Evolutionary conservation across 64 coral and sea anemone genomes (phyloP).

Genomic region (Dendronephthya gigantea): DNA sequence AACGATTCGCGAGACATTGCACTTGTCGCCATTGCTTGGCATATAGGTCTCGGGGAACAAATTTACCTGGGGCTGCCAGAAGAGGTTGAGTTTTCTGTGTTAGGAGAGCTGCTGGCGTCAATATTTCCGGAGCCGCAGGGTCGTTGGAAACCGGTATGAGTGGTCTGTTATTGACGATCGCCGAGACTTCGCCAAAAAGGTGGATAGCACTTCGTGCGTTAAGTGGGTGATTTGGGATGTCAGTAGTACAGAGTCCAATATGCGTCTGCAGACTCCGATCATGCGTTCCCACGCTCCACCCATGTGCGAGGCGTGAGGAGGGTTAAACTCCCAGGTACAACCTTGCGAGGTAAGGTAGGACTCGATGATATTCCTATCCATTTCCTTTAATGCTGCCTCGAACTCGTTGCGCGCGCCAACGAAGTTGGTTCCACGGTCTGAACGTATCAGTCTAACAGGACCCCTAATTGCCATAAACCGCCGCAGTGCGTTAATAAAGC

Average conservation of each 20-base stretch:
- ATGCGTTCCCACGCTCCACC: neutral
- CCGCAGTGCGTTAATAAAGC: no score
- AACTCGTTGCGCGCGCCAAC: conserved; percentile 14
- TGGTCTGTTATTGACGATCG: neutral
- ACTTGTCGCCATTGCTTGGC: conserved; percentile 18
- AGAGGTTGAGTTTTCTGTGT: neutral
- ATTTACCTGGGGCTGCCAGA: conserved; percentile 3
- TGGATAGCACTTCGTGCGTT: neutral
- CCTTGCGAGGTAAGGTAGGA: neutral
- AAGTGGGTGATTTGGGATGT: neutral
- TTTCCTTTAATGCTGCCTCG: conserved; percentile 10
- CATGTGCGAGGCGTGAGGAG: neutral
- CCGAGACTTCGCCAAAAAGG: neutral
- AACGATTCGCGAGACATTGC: neutral
- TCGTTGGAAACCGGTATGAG: neutral
- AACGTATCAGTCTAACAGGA: neutral
- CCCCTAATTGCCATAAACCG: no score
- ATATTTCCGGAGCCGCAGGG: neutral
- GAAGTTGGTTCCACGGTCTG: conserved; percentile 3
- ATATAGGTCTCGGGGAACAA: conserved; percentile 5
- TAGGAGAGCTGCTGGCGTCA: conserved; percentile 14
- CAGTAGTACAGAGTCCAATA: conserved; percentile 5
- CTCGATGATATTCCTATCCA: neutral
- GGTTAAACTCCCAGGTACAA: neutral
- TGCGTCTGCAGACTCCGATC: neutral